Base-by-base conservation (phyloP, 2,113 vertebrate species). In the Chaetodon auriga region DNA sequence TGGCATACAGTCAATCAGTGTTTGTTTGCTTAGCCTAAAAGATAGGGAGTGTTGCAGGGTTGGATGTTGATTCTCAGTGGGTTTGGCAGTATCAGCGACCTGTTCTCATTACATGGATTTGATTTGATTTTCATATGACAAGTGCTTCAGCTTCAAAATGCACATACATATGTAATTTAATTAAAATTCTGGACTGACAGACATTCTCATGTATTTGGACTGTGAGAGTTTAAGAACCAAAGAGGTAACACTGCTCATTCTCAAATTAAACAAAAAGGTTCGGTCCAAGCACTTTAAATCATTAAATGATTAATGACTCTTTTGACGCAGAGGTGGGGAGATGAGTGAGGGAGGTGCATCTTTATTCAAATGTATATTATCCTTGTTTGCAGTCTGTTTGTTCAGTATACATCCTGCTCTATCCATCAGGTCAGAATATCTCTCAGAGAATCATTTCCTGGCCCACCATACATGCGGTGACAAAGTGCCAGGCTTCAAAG, bases 401-500 rank as follows among this genome's bases (percentile, higher is more conserved):
- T 51, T 15, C 16, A 48, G 35, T 58, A 30, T 14, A 21, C 41
- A 75, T 62, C 23, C 6, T 18, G 9, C 64, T 49, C 57, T 2
- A 78, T 75, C 48, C 19, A n/a, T 77, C 45, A 54, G 8, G 55
- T 60, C 5, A 48, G 30, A 30, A 30, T 30, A 30, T 30, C 30
- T 30, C 30, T 30, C 30, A 30, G 30, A 30, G 30, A 30, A 30
- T 49, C 0, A 57, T 80, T 54, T 12, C 38, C 77, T 21, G 36
- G 18, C 25, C n/a, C 38, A 57, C 15, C 21, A 6, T 43, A 0
- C 35, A 68, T 18, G n/a, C 63, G 45, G 12, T 30, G n/a, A 68
- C 75, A 85, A 83, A 62, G 36, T 16, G 35, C 62, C 61, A 19
- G 19, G 48, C 79, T 85, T 89, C 25, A 79, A 68, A 80, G 49